A percentile compares a stretch with the other conserved stretches of the same genome.
Conservation (phyloP, 2,113 vertebrate species). For the Elachura formosa region DNA sequence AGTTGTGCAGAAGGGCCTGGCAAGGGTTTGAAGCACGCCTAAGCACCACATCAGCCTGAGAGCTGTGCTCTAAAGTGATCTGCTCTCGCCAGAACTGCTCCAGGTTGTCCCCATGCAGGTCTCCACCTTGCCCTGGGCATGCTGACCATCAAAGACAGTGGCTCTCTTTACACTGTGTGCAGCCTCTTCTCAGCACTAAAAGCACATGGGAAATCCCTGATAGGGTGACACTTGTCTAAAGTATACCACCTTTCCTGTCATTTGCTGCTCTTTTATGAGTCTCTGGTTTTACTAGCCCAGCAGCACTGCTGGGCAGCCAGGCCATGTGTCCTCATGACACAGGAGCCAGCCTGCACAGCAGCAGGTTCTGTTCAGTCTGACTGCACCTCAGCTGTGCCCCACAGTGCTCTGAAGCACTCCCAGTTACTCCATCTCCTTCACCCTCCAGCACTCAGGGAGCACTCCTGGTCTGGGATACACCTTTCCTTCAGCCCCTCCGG, state of each 20-base stretch:
- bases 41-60: fast-evolving
- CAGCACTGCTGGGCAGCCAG: neutral
- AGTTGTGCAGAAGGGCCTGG: neutral
- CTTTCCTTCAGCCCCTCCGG: neutral
- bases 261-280: neutral
- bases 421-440: neutral
- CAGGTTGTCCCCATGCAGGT: fast-evolving
- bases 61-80: neutral
- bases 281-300: neutral
- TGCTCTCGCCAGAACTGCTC: neutral
- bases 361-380: neutral
- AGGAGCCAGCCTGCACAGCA: neutral
- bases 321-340: fast-evolving
- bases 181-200: neutral
- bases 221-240: neutral
- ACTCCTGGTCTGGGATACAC: neutral
- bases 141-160: neutral
- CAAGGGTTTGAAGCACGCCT: neutral
- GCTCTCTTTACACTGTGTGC: fast-evolving
- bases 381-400: neutral
- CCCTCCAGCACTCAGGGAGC: neutral
- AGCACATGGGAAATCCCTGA: neutral
- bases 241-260: neutral
- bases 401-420: fast-evolving
- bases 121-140: neutral